These are phyloP conservation scores for Bryconaethiops microstoma DNA, from an alignment of 2,797 vertebrate species.

Conservation along the genomic window DNA sequence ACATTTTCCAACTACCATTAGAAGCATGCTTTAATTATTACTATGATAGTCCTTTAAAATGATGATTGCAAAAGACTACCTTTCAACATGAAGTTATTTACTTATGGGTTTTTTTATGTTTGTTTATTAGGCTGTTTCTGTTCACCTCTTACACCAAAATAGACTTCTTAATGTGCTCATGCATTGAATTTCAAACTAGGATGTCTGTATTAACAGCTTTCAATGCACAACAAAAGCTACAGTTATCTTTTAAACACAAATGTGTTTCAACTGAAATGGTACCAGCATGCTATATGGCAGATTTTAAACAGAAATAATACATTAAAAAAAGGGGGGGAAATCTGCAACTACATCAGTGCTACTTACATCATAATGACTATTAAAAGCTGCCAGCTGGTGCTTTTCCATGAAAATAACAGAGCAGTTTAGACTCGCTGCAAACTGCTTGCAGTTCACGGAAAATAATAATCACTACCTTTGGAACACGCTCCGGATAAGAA, in stretches of 20 bases:
- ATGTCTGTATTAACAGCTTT: neutral
- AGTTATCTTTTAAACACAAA: neutral
- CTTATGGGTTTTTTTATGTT: neutral
- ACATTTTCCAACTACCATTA: no score
- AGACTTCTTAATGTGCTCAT: neutral
- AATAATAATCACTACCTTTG: constrained; percentile 31
- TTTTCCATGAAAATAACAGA: constrained; percentile 39
- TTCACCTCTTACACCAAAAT: neutral
- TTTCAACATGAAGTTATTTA: no score
- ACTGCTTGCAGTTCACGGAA: constrained; percentile 24
- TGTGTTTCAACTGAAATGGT: constrained; percentile 6
- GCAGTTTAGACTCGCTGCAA: constrained; percentile 17
- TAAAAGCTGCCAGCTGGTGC: constrained; percentile 29
- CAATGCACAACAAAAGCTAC: neutral
- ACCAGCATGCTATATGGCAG: neutral
- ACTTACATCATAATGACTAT: constrained; percentile 22
- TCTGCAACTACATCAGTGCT: neutral
- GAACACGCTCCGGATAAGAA: constrained; percentile 9
- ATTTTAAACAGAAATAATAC: neutral
- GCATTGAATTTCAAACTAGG: neutral
- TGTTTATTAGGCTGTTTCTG: neutral
- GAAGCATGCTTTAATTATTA: no score
- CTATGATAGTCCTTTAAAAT: no score
- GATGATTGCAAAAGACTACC: no score
- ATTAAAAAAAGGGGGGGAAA: neutral